Evolutionary conservation across 2,797 vertebrate genomes (phyloP), one percentile per base, ranked within the genome.

Genomic region (Nasua narica): DNA sequence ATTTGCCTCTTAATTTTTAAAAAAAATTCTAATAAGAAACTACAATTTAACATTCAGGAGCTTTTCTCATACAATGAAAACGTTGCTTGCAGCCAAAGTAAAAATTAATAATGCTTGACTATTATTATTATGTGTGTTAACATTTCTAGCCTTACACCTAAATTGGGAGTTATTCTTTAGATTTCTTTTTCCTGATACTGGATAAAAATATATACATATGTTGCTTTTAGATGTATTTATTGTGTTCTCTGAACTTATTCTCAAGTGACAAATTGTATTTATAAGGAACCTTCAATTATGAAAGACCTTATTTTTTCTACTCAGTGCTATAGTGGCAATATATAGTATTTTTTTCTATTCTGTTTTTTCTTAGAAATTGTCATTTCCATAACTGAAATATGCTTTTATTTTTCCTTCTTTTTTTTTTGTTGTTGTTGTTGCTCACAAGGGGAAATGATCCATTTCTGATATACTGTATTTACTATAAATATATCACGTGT

Each of bases 351-450:
- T 86, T 95, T 94, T 81, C 19, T 74, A 23, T 89, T 90, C 29
- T 95, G 13, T 62, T 94, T 97, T 96, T 95, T 83, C 89, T 81
- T 92, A 81, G 70, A 95, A 79, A 89, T 91, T 93, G 25, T 90
- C 14, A 40, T 92, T 96, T 87, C 15, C 10, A 12, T 83, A 82
- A 67, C 40, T 91, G 82, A 95, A 95, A 94, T 76, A 48, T 16
- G n/a, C 13, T 85, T 94, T 96, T 43, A 92, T 95, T 52, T 78
- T 52, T 86, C 94, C 11, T 16, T 62, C 93, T 91, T 91, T 46
- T 19, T 0, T 97, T 96, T 97, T 96, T 95, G n/a, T n/a, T n/a
- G n/a, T n/a, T n/a, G n/a, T 97, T 58, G 84, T 97, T 97, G 32
- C 87, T 95, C 32, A 81, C 43, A 40, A 87, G 65, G 40, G n/a